Conservation (phyloP, 1,140 invertebrate genomes). For the Drosophila melanogaster region DNA sequence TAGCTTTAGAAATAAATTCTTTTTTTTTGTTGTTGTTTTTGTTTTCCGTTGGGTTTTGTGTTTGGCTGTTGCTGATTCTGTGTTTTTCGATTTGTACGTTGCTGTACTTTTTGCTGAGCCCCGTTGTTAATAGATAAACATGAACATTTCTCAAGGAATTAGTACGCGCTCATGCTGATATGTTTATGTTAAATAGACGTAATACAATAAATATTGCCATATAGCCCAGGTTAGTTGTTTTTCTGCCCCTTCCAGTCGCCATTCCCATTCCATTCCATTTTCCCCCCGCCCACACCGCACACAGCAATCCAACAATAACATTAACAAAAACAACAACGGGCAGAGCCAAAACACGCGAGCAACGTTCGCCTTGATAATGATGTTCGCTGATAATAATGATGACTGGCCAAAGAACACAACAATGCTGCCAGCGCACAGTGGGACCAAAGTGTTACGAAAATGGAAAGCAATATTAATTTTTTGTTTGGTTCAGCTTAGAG, state of each 20-base stretch:
- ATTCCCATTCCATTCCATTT: slow-evolving; percentile 3
- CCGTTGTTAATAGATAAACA: slow-evolving; percentile 45
- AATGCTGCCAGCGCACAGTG: slow-evolving; percentile 54
- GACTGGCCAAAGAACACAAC: slow-evolving; percentile 73
- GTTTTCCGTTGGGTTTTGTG: slow-evolving; percentile 26
- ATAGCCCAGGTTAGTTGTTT: slow-evolving; percentile 55
- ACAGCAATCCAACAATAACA: slow-evolving; percentile 47
- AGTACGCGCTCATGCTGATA: slow-evolving; percentile 32
- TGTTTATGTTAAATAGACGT: slow-evolving; percentile 79
- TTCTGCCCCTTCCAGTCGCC: slow-evolving; percentile 44
- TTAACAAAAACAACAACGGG: slow-evolving; percentile 45
- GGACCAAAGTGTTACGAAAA: neutral
- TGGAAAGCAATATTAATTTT: neutral
- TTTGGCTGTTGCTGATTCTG: slow-evolving; percentile 28
- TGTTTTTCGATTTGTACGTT: slow-evolving; percentile 62
- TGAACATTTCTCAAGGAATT: slow-evolving; percentile 37
- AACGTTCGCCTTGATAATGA: slow-evolving; percentile 68
- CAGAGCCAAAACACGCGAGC: slow-evolving; percentile 69
- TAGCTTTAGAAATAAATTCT: slow-evolving; percentile 77
- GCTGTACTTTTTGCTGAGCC: slow-evolving; percentile 66
- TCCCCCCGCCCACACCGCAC: slow-evolving; percentile 12
- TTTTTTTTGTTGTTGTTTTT: slow-evolving; percentile 48
- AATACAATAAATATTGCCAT: slow-evolving; percentile 74
- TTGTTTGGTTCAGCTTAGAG: too few relatives aligned
- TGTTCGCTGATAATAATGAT: slow-evolving; percentile 75